Base-by-base conservation (phyloP, 92 coral and sea anemone species). In the Paramuricea clavata region DNA sequence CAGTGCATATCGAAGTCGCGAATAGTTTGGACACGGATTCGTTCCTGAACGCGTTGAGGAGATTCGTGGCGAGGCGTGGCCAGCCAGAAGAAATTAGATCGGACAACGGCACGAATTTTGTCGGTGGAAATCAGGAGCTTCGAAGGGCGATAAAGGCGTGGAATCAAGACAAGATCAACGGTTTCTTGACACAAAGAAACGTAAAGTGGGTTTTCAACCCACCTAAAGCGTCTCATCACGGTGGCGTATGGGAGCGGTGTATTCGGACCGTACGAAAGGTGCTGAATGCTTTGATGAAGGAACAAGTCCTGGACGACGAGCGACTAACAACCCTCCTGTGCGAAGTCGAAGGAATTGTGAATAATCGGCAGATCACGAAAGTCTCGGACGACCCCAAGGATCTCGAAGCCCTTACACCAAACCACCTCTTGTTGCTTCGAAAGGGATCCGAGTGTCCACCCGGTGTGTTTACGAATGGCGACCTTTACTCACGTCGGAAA, bases 1-100 rank as follows among this genome's bases (percentile, higher is more conserved):
- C 82, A 0, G 86, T 87, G 28, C 91, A 81, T 79, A 87, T 87
- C 50, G 91, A 87, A 21, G 34, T 81, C 12, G 87, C 82, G 9
- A 42, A 81, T 43, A 81, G 82, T 23, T 44, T 81, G 13, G 82
- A 87, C 23, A 54, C 74, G n/a, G 91, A 72, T 31, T 70, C 82
- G 23, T 71, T 81, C 11, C 42, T 71, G 21, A 52, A 79, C 28
- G 83, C 86, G 21, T 33, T 87, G 69, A 69, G 82, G 52, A 30
- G 70, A 22, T 73, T 61, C 34, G 59, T 50, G 22, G 59, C 21
- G 59, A 50, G 59, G 59, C 59, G 21, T 3, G 59, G 59, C 17
- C 59, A 12, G 59, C 59, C 59, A 12, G 59, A 50, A 50, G 59
- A 50, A 13, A 50, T 50, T 13, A 50, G 59, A 13, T 50, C 59